Percentiles rank a stretch among this genome's conserved stretches.
These are phyloP conservation scores for Poecile atricapillus DNA, from an alignment of 2,113 vertebrate genomes.

Conservation along the genomic window DNA sequence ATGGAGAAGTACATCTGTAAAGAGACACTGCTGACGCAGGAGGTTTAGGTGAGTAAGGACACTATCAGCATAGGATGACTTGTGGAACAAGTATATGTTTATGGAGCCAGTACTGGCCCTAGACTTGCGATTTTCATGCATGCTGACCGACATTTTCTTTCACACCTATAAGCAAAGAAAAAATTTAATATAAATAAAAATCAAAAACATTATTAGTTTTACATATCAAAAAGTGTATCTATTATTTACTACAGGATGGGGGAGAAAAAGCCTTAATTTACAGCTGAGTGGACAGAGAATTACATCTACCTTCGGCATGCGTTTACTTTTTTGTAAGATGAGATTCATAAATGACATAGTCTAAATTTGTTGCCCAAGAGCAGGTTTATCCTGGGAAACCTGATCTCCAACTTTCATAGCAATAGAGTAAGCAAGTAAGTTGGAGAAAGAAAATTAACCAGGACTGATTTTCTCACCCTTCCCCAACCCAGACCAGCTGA, in stretches of 20 bases:
- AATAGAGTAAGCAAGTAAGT: conserved; percentile 38
- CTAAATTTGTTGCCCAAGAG: conserved; percentile 59
- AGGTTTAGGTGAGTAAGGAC: conserved; percentile 83
- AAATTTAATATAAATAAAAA: neutral
- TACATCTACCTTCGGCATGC: neutral
- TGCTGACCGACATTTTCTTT: conserved; percentile 83
- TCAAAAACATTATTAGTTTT: neutral
- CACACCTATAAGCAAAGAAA: conserved; percentile 67
- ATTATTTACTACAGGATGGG: neutral
- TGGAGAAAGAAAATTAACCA: neutral
- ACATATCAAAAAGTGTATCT: neutral
- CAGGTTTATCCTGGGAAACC: conserved; percentile 76
- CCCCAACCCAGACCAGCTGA: conserved; percentile 59
- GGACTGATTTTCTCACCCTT: conserved; percentile 59
- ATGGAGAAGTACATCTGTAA: conserved; percentile 81
- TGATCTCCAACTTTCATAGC: conserved; percentile 66
- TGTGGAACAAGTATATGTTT: conserved; percentile 84
- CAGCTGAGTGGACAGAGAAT: neutral
- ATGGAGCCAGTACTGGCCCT: conserved; percentile 83
- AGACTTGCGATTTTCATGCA: conserved; percentile 84
- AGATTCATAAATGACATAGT: conserved; percentile 45
- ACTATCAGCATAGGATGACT: conserved; percentile 83
- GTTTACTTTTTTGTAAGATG: conserved; percentile 17
- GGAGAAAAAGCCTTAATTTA: neutral
- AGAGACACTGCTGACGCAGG: conserved; percentile 80